These are phyloP conservation scores for Talpa occidentalis DNA, from an alignment of 2,113 vertebrate genomes.

Conservation along the genomic window DNA sequence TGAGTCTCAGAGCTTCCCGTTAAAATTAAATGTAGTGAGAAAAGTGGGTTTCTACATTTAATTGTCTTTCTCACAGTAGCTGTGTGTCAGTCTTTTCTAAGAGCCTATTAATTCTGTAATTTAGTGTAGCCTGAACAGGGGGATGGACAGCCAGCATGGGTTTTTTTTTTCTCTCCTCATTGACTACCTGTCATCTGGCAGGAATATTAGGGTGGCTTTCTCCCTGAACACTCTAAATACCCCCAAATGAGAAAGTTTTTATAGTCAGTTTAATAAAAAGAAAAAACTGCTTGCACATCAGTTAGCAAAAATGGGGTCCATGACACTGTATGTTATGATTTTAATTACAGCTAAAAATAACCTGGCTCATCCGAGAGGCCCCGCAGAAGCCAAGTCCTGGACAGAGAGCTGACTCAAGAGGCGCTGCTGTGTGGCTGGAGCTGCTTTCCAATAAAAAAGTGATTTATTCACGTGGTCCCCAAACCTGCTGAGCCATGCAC, in stretches of 20 bases:
- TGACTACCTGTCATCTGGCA: conserved; percentile 85
- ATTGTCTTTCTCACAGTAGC: conserved; percentile 87
- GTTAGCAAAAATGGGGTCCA: conserved; percentile 73
- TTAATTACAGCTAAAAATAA: conserved; percentile 82
- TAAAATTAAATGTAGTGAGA: conserved; percentile 86
- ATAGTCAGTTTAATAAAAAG: conserved; percentile 74
- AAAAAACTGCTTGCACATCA: conserved; percentile 75
- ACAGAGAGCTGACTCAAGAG: not conserved
- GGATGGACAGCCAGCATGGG: conserved; percentile 66
- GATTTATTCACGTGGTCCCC: conserved; percentile 58
- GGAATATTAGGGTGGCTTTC: conserved; percentile 77
- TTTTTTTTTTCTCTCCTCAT: conserved; percentile 75
- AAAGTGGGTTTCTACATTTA: conserved; percentile 87
- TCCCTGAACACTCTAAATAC: conserved; percentile 80
- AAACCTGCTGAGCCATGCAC: not conserved
- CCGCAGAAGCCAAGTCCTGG: not conserved
- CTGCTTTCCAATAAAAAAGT: conserved; percentile 5
- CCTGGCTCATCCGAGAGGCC: not conserved
- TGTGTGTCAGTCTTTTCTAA: conserved; percentile 86
- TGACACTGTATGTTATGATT: conserved; percentile 55
- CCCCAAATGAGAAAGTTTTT: conserved; percentile 81
- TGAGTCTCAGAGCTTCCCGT: conserved; percentile 83
- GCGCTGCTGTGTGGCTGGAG: not conserved
- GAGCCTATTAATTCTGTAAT: conserved; percentile 89
- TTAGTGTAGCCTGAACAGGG: conserved; percentile 80